Evolutionary conservation across 2,797 vertebrate species (phyloP).

Genomic region (Naso thynnoides): DNA sequence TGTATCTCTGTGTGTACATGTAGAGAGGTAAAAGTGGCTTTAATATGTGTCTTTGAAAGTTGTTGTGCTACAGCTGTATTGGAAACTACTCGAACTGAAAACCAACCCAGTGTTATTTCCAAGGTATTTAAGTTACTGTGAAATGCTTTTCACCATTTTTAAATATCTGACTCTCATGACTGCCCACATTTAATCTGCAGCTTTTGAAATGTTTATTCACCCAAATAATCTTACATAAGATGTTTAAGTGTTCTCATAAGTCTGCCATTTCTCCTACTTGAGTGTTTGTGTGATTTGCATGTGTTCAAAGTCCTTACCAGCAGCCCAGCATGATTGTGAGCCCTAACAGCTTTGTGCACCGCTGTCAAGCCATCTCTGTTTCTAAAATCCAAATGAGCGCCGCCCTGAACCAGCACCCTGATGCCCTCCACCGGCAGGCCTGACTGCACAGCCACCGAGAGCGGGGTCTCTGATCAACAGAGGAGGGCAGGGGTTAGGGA

Average conservation of each 20-base stretch:
- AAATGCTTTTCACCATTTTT: background rate
- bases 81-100: no score
- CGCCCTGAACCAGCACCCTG: conserved; percentile 89
- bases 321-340: conserved; percentile 89
- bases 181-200: conserved; percentile 5
- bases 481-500: background rate
- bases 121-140: background rate
- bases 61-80: no score
- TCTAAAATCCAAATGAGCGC: conserved; percentile 92
- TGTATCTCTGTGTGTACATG: conserved; percentile 6
- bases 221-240: background rate
- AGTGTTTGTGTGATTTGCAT: background rate
- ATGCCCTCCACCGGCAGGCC: conserved; percentile 87
- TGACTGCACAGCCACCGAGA: conserved; percentile 88
- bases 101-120: background rate
- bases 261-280: background rate
- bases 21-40: background rate
- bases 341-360: conserved; percentile 90
- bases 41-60: conserved; percentile 4
- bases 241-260: no score
- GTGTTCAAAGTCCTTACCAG: conserved; percentile 81
- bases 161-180: background rate
- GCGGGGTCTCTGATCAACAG: conserved; percentile 86
- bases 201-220: background rate
- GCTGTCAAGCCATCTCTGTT: conserved; percentile 90